Evolutionary conservation across 2,888 invertebrate species (phyloP).

Genomic region (Plagiodera versicolora): DNA sequence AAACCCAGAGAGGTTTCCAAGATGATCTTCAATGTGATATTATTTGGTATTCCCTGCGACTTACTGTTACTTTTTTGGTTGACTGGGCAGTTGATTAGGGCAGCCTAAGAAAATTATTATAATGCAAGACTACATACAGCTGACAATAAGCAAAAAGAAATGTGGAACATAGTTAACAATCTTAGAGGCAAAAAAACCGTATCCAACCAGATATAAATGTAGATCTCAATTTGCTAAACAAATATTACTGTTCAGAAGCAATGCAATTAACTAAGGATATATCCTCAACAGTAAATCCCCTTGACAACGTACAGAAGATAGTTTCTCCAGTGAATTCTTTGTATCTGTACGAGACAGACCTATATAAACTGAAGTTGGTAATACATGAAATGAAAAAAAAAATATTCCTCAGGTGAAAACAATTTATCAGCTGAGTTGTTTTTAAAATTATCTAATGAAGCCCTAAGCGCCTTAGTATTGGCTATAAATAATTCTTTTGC

Average conservation of each 20-base stretch:
- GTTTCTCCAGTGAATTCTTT: not conserved
- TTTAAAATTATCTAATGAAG: no score
- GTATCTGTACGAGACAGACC: not conserved
- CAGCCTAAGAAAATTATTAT: not conserved
- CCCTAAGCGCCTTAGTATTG: no score
- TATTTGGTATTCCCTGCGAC: no score
- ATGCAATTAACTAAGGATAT: not conserved
- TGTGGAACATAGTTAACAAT: conserved; percentile 2
- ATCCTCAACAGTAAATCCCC: not conserved
- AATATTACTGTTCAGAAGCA: not conserved
- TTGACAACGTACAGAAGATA: not conserved
- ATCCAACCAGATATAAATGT: not conserved
- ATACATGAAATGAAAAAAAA: not conserved
- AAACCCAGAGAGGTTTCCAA: no score
- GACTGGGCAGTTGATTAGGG: not conserved
- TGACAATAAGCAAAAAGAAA: conserved; percentile 1
- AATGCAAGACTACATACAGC: not conserved
- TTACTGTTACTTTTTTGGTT: no score
- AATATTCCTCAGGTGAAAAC: no score
- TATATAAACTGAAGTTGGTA: not conserved
- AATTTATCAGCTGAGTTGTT: no score
- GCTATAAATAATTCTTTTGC: no score
- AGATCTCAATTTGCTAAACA: not conserved
- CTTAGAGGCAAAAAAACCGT: not conserved
- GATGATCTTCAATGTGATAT: no score